Conservation (phyloP, 2,888 invertebrate genomes). For the Thereva nobilitata region DNA sequence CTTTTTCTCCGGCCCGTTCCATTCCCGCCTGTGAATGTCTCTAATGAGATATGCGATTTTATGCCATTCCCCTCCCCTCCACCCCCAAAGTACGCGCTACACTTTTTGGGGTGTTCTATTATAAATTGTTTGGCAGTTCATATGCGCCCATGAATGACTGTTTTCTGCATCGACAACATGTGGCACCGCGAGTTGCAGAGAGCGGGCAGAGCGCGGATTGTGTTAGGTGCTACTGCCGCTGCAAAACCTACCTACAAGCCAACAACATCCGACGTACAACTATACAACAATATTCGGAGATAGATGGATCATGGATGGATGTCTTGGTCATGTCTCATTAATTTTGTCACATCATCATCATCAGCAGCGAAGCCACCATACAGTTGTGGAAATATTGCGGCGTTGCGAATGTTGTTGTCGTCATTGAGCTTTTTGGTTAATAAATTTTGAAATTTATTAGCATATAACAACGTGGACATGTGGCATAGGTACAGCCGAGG, state of each 20-base stretch:
- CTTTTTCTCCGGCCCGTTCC: neutral
- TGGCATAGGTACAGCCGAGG: neutral
- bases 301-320: conserved; percentile 37
- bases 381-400: no score
- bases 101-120: no score
- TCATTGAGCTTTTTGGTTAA: conserved; percentile 34
- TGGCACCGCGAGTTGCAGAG: neutral
- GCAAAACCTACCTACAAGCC: neutral
- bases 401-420: conserved; percentile 2
- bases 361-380: neutral
- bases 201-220: no score
- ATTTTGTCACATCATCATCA: conserved; percentile 43
- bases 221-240: no score
- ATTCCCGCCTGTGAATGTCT: neutral
- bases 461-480: conserved; percentile 38
- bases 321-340: conserved; percentile 43
- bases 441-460: conserved; percentile 42
- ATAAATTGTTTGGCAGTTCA: no score
- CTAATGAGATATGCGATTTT: no score
- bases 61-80: no score
- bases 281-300: conserved; percentile 4
- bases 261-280: neutral
- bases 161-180: conserved; percentile 6
- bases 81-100: no score
- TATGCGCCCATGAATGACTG: neutral